Evolutionary conservation across 2,797 vertebrate species (phyloP).

Genomic region (Orestias chungarensis): DNA sequence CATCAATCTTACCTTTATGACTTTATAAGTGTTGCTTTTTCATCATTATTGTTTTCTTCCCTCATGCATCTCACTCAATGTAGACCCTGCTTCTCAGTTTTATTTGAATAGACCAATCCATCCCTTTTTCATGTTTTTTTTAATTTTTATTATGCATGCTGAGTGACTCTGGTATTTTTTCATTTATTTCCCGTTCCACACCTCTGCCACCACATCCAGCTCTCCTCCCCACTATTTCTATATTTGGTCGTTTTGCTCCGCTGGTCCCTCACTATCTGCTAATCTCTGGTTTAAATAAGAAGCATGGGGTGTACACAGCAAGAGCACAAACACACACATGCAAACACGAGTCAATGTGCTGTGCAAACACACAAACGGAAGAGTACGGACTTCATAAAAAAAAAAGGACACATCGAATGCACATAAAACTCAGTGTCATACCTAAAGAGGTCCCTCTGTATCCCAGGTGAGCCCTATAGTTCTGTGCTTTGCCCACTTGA

Average conservation of each 20-base stretch:
- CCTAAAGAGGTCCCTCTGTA: constrained; percentile 3
- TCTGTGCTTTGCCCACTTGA: constrained; percentile 58
- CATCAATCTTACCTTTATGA: not conserved
- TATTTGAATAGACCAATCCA: constrained; percentile 3
- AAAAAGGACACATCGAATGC: constrained; percentile 21
- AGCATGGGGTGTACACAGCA: constrained; percentile 25
- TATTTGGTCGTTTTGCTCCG: constrained; percentile 65
- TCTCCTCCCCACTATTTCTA: constrained; percentile 39
- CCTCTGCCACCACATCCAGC: constrained; percentile 32
- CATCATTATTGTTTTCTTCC: not conserved
- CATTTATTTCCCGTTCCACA: constrained; percentile 29
- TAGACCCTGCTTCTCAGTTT: not conserved
- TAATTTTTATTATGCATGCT: constrained; percentile 10
- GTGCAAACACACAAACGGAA: constrained; percentile 16
- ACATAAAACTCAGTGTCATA: not conserved
- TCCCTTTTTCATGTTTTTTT: not conserved
- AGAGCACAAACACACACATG: constrained; percentile 17
- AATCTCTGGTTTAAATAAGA: constrained; percentile 70
- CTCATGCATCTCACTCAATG: not conserved
- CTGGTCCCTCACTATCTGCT: constrained; percentile 50
- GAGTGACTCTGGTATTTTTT: constrained; percentile 16
- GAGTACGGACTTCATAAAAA: constrained; percentile 30
- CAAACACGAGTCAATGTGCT: constrained; percentile 19
- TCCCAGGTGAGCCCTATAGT: constrained; percentile 29
- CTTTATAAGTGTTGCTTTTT: not conserved